A percentile compares a stretch with the other conserved stretches of the same genome.
phyloP scores from a whole-genome alignment of 2,888 invertebrate genomes.

The Acanthosepion lycidas region DNA sequence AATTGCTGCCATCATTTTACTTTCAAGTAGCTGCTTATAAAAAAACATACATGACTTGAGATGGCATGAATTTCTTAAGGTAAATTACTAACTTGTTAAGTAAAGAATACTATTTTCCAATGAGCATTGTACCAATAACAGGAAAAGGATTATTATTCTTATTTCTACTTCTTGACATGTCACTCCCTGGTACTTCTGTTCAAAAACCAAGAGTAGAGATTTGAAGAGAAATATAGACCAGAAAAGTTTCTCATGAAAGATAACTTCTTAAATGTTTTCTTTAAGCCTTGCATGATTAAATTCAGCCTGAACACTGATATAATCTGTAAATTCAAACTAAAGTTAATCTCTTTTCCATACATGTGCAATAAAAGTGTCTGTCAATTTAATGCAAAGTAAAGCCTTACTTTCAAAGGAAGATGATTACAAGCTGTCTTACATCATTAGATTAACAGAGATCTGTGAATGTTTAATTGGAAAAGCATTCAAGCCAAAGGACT shows the following conservation, averaged over 20 bases:
- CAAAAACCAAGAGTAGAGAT: background rate
- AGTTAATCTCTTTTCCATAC: background rate
- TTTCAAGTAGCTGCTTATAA: too few relatives aligned
- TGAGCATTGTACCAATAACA: too few relatives aligned
- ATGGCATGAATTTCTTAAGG: too few relatives aligned
- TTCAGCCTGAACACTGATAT: background rate
- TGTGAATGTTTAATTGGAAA: background rate
- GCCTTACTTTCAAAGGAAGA: background rate
- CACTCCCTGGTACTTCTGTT: too few relatives aligned
- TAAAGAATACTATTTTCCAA: too few relatives aligned
- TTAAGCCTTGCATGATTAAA: background rate
- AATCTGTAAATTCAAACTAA: background rate
- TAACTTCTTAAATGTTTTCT: slow-evolving; percentile 18
- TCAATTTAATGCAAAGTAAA: background rate
- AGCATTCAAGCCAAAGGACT: background rate
- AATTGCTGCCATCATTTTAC: too few relatives aligned
- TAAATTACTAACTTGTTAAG: too few relatives aligned
- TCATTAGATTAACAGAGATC: background rate
- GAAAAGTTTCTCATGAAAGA: slow-evolving; percentile 11
- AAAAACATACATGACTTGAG: too few relatives aligned
- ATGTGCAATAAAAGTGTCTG: background rate
- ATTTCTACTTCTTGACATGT: too few relatives aligned
- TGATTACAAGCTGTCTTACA: background rate
- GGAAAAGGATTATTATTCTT: too few relatives aligned
- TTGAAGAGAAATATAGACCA: background rate